Evolutionary conservation across 2,888 invertebrate genomes (phyloP).

Genomic region (Cremastobaeus sp.): DNA sequence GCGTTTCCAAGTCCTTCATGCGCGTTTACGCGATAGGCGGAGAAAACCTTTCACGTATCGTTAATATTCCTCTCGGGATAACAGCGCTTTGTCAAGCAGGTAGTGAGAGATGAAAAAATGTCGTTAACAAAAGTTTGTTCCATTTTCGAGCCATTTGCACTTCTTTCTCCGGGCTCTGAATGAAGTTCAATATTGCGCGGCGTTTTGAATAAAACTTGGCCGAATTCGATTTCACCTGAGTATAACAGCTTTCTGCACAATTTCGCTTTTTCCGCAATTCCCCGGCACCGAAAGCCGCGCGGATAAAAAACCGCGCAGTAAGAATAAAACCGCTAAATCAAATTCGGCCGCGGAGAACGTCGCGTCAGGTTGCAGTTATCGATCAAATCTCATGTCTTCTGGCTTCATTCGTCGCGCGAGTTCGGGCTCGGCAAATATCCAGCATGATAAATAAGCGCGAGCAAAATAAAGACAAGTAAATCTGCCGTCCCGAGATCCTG

Average conservation of each 20-base stretch:
- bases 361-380: slow-evolving; percentile 48
- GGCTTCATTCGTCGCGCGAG: slow-evolving; percentile 28
- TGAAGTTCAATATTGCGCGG: slow-evolving; percentile 43
- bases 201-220: slow-evolving; percentile 49
- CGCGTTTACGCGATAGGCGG: not conserved
- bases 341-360: slow-evolving; percentile 30
- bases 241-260: slow-evolving; percentile 41
- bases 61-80: slow-evolving; percentile 23
- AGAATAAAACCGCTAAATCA: slow-evolving; percentile 50
- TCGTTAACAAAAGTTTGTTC: slow-evolving; percentile 42
- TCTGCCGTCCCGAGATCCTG: slow-evolving; percentile 17
- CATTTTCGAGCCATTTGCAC: slow-evolving; percentile 40
- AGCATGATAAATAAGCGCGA: slow-evolving; percentile 44
- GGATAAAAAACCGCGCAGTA: slow-evolving; percentile 15
- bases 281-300: not conserved
- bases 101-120: slow-evolving; percentile 22
- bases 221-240: slow-evolving; percentile 37
- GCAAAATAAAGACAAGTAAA: slow-evolving; percentile 39
- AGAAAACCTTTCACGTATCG: slow-evolving; percentile 31
- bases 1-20: not conserved
- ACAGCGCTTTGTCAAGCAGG: not conserved
- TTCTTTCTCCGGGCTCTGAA: slow-evolving; percentile 38
- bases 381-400: slow-evolving; percentile 39
- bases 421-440: slow-evolving; percentile 35
- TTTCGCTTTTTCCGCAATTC: slow-evolving; percentile 25